A percentile compares a stretch with the other conserved stretches of the same genome.
Conservation (phyloP, 1,140 invertebrate genomes). For the Drosophila tsacasi region DNA sequence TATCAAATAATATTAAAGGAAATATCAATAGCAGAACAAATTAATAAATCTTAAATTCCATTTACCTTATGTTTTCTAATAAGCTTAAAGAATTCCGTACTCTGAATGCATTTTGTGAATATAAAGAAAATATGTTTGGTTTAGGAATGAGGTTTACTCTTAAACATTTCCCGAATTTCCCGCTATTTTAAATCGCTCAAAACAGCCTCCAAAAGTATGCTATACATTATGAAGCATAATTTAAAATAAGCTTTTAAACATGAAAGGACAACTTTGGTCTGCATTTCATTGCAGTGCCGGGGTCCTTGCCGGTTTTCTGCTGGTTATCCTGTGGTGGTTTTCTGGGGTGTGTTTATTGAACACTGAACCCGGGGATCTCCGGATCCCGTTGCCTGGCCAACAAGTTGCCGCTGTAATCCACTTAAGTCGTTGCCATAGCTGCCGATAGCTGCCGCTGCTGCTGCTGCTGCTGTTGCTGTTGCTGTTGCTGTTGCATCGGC, state of each 20-base stretch:
- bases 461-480: conserved; percentile 2
- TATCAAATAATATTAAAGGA: not conserved
- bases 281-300: not conserved
- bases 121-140: not conserved
- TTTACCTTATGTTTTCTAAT: too few species aligned
- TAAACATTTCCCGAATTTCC: not conserved
- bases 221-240: not conserved
- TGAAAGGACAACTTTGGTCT: not conserved
- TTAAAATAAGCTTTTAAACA: not conserved
- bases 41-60: not conserved
- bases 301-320: conserved; percentile 20
- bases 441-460: conserved; percentile 13
- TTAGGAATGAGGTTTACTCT: not conserved
- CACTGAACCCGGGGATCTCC: conserved; percentile 43
- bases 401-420: conserved; percentile 64
- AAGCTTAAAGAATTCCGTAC: too few species aligned
- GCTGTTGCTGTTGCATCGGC: conserved; percentile 21
- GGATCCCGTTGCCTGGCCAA: conserved; percentile 49
- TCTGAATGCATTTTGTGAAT: not conserved
- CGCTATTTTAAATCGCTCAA: too few species aligned
- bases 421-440: conserved; percentile 53
- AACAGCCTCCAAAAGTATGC: too few species aligned
- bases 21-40: not conserved
- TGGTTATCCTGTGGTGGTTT: conserved; percentile 29
- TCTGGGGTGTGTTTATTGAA: conserved; percentile 51